Base-by-base conservation (phyloP, 1,140 invertebrate species). In the Eumeta japonica region DNA sequence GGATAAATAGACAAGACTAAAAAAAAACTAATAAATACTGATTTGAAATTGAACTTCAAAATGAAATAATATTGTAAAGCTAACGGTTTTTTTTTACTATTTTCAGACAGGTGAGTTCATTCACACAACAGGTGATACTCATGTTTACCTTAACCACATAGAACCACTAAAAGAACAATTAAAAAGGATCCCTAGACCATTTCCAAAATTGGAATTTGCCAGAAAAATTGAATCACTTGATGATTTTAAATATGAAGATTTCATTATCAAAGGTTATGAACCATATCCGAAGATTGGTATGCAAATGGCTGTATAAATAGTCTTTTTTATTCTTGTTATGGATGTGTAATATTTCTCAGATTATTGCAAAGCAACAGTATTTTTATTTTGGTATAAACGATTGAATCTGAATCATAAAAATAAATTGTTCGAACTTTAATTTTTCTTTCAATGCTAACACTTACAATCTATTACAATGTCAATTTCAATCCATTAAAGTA, bases 301-400 rank as follows among this genome's bases (percentile, higher is more conserved):
- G 95, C 79, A 89, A 57, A 98, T 99, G 96, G 94, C 97, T 47
- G 89, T 98, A 28, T 98, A 79, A 86, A 29, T n/a, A n/a, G n/a
- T n/a, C n/a, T n/a, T n/a, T n/a, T n/a, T n/a, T n/a, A n/a, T n/a
- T n/a, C 4, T 12, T 5, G 29, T 31, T 9, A 9, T 31, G 12
- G 10, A 9, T 31, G n/a, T n/a, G n/a, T n/a, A n/a, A n/a, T n/a
- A 7, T 24, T 7, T 24, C 7, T 24, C 7, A 24, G 20, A 24
- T n/a, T 24, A 24, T n/a, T n/a, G n/a, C n/a, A n/a, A n/a, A n/a
- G n/a, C n/a, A 35, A 10, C 10, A 2, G 17, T 39, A 16, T 32
- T n/a, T 10, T 11, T 20, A 10, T 18, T 27, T 13, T 34, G 20
- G 10, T 29, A 30, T 36, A 10, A 29, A 41, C 15, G 28, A 19